These are phyloP conservation scores for Mastomys natalensis DNA, from an alignment of 2,113 vertebrate genomes.

Conservation along the genomic window DNA sequence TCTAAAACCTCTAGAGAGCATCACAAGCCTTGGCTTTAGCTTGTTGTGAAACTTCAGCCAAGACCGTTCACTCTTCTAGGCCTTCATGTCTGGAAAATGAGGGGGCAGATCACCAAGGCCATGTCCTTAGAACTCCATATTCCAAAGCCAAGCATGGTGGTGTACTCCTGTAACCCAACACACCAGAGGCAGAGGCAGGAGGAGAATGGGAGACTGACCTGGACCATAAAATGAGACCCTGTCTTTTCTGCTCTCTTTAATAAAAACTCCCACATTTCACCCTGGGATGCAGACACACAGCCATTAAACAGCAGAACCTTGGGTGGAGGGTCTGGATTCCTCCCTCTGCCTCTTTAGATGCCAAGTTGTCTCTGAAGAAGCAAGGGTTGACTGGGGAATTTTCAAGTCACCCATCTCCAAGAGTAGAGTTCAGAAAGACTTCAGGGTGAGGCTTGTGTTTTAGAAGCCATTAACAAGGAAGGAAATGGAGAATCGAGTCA, in stretches of 20 bases:
- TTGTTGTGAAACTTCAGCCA: constrained; percentile 13
- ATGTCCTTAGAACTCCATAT: background rate
- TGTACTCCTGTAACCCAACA: background rate
- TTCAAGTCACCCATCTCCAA: background rate
- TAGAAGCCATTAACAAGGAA: background rate
- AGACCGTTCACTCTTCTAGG: background rate
- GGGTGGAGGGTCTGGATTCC: background rate
- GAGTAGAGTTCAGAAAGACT: background rate
- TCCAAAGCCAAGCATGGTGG: background rate
- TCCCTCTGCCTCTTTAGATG: background rate
- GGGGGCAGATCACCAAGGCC: background rate
- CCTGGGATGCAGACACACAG: background rate
- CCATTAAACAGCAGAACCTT: background rate
- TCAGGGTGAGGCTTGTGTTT: constrained; percentile 8
- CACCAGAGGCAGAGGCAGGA: background rate
- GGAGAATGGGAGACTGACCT: background rate
- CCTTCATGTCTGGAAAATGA: background rate
- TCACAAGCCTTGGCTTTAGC: background rate
- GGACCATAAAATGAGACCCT: background rate
- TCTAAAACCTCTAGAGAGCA: background rate
- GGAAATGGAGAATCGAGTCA: background rate
- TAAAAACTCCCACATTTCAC: background rate
- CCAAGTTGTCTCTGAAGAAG: constrained; percentile 13
- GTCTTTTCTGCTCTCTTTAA: background rate
- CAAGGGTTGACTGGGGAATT: background rate